Evolutionary conservation across 2,888 invertebrate species (phyloP).

Genomic region (Ceramica pisi): DNA sequence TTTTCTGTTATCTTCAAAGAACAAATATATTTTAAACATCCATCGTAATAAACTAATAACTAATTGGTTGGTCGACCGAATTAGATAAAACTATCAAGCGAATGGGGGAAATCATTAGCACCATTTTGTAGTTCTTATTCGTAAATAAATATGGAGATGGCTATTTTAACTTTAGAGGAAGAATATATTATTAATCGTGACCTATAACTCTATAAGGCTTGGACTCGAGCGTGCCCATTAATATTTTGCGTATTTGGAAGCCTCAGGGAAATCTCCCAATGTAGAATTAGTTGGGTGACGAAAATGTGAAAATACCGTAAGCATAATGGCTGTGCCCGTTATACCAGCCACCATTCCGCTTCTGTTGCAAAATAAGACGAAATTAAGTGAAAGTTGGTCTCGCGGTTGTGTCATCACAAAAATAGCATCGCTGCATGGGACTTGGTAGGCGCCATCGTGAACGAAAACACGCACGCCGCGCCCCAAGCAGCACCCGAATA

Average conservation of each 20-base stretch:
- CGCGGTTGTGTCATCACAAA: conserved; percentile 71
- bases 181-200: conserved; percentile 14
- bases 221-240: background rate
- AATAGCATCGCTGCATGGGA: conserved; percentile 66
- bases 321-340: conserved; percentile 31
- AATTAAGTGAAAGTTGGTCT: conserved; percentile 74
- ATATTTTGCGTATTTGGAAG: background rate
- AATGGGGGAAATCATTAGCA: conserved; percentile 2
- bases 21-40: background rate
- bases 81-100: conserved; percentile 45
- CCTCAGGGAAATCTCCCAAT: background rate
- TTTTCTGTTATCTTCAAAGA: conserved; percentile 1
- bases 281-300: background rate
- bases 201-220: background rate
- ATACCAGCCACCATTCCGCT: conserved; percentile 50
- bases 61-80: conserved; percentile 40
- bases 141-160: background rate
- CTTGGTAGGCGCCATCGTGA: conserved; percentile 48
- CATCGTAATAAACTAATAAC: conserved; percentile 14
- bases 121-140: conserved; percentile 24
- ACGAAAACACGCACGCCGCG: conserved; percentile 55
- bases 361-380: conserved; percentile 66
- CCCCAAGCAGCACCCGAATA: conserved; percentile 58
- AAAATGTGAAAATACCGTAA: conserved; percentile 43
- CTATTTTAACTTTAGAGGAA: background rate